Conservation (phyloP, 2,797 vertebrate species). For the Gorsachius magnificus region DNA sequence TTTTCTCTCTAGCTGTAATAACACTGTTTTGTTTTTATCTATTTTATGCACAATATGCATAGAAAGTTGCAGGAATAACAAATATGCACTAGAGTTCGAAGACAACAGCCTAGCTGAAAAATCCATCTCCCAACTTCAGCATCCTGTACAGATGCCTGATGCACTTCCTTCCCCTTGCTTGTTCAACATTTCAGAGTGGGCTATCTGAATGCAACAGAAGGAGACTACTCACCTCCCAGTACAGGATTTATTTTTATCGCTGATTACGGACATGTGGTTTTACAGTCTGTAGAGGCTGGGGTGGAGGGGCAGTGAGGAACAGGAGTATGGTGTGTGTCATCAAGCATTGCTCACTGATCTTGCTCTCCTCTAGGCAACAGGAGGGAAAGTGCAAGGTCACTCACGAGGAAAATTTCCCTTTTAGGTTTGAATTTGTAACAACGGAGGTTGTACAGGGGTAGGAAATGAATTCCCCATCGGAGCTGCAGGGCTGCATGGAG, state of each 20-base stretch:
- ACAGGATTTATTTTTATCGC: slow-evolving; percentile 26
- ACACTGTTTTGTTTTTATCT: not conserved
- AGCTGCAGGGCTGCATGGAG: not conserved
- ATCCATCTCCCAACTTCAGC: not conserved
- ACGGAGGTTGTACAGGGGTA: not conserved
- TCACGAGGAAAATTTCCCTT: slow-evolving; percentile 29
- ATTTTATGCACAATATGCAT: not conserved
- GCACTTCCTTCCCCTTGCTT: slow-evolving; percentile 29
- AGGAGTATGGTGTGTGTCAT: not conserved
- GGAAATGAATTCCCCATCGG: not conserved
- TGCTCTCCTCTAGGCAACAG: slow-evolving; percentile 30
- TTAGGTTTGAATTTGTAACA: slow-evolving; percentile 10
- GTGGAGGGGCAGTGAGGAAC: not conserved
- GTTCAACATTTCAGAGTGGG: not conserved
- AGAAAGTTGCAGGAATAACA: not conserved
- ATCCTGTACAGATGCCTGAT: not conserved
- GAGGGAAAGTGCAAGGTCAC: slow-evolving; percentile 36
- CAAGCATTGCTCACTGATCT: slow-evolving; percentile 22
- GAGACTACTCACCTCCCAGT: not conserved
- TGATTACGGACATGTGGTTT: not conserved
- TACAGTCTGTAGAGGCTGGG: not conserved
- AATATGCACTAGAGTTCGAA: not conserved
- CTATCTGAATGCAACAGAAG: not conserved
- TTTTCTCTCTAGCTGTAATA: not conserved
- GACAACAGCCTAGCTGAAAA: not conserved